Base-by-base conservation (phyloP, 2,797 vertebrate genomes). In the Anabacerthia variegaticeps region DNA sequence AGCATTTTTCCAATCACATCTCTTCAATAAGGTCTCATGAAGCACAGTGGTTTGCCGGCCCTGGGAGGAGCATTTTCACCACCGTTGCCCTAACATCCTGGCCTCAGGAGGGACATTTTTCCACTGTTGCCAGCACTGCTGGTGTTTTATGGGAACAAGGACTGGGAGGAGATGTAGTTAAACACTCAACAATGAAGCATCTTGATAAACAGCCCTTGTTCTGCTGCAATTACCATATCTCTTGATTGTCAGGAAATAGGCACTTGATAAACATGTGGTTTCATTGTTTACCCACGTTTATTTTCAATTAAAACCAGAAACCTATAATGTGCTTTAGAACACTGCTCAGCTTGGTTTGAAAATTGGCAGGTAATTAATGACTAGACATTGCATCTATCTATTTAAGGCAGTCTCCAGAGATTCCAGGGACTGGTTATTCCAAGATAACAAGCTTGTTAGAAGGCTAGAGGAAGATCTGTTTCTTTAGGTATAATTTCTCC, bases 231-330 rank as follows among this genome's bases (percentile, higher is more conserved):
- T 92, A 88, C 24, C 17, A 3, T 87, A 73, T 89, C 72, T 88
- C 80, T 68, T 81, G 84, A 82, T 79, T 89, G 75, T 41, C 81
- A 87, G 78, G 55, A 91, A 93, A 89, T 21, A 71, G 78, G 59
- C 52, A 37, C 56, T 94, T 91, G 63, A 89, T 77, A 88, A 94
- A 79, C 78, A 44, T 66, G 63, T 44, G 59, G 23, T 63, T 91
- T 73, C 78, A 87, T 87, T 95, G 83, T 82, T 94, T 85, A 63
- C 26, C 11, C 36, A 14, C 28, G 3, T 71, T 94, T 66, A n/a
- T 82, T 94, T 91, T 88, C 78, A 92, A 65, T 82, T 94, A 79
- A 88, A 85, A 34, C 2, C 54, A 91, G 81, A 93, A 93, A 39
- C 65, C 56, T 80, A 21, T 59, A 43, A 80, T 28, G 56, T 55